Evolutionary conservation across 2,888 invertebrate species (phyloP).

Genomic region (Electrophaes corylata): DNA sequence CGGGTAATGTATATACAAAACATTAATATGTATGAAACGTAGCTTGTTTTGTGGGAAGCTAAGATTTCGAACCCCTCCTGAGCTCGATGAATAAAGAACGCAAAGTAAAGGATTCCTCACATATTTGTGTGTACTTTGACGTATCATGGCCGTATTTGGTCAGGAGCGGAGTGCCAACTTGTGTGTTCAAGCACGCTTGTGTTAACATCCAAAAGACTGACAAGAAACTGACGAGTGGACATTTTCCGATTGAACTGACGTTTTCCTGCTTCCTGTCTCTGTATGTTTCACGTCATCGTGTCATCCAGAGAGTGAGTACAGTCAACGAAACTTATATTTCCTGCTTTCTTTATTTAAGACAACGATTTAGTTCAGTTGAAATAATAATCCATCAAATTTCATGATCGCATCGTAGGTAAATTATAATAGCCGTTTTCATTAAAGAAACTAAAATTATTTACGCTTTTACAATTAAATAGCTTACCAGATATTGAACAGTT

Average conservation of each 20-base stretch:
- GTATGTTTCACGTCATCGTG: neutral
- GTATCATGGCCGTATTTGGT: neutral
- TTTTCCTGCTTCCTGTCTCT: neutral
- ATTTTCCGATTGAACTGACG: neutral
- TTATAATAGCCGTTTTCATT: too few species aligned
- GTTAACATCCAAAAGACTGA: neutral
- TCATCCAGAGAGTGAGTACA: neutral
- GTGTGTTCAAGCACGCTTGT: neutral
- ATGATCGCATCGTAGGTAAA: too few species aligned
- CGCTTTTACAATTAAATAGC: too few species aligned
- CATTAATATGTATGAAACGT: constrained; percentile 79
- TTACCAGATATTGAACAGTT: too few species aligned
- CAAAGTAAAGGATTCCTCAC: constrained; percentile 11
- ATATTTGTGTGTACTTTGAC: constrained; percentile 2
- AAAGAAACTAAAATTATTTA: too few species aligned
- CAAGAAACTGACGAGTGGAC: constrained; percentile 15
- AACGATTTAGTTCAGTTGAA: too few species aligned
- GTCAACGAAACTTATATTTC: neutral
- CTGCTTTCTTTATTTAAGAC: neutral
- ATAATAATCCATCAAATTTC: too few species aligned
- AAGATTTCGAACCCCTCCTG: constrained; percentile 69
- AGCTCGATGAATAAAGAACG: constrained; percentile 73
- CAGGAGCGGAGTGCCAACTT: constrained; percentile 1
- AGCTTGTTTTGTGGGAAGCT: constrained; percentile 72
- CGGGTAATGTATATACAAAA: constrained; percentile 71